These are phyloP conservation scores for Agrochola lychnidis DNA, from an alignment of 2,888 invertebrate species.

Conservation along the genomic window DNA sequence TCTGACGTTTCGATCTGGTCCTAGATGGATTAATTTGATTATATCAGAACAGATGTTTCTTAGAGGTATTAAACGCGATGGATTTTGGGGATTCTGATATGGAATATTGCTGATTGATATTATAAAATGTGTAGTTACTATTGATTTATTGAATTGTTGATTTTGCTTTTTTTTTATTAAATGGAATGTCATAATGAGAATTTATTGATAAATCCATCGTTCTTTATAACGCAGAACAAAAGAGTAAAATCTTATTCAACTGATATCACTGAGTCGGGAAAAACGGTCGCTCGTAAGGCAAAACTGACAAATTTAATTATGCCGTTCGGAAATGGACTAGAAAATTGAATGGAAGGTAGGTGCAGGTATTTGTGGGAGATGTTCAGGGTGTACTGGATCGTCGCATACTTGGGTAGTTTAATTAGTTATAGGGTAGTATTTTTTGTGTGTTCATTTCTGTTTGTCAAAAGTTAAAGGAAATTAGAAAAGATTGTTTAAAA, in stretches of 20 bases:
- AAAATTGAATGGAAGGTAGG: slow-evolving; percentile 83
- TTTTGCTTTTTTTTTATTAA: neutral
- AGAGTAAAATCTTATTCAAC: slow-evolving; percentile 49
- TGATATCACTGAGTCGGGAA: slow-evolving; percentile 48
- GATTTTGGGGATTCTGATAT: slow-evolving; percentile 17
- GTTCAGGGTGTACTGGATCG: slow-evolving; percentile 44
- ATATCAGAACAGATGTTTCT: slow-evolving; percentile 86
- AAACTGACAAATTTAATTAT: slow-evolving; percentile 87
- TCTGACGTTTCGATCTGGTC: slow-evolving; percentile 89
- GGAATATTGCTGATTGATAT: slow-evolving; percentile 25
- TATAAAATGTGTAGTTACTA: neutral
- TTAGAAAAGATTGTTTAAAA: too few relatives aligned
- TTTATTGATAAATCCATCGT: neutral
- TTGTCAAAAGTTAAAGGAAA: neutral
- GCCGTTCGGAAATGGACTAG: slow-evolving; percentile 86
- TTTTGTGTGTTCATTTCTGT: slow-evolving; percentile 17
- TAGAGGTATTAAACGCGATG: slow-evolving; percentile 60
- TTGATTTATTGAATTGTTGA: neutral
- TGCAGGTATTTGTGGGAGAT: slow-evolving; percentile 73
- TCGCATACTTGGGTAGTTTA: slow-evolving; percentile 22
- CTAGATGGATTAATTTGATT: slow-evolving; percentile 91
- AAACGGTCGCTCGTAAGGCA: slow-evolving; percentile 64
- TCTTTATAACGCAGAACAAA: slow-evolving; percentile 32
- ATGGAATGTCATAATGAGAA: neutral
- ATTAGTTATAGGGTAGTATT: slow-evolving; percentile 29